A percentile compares a stretch with the other conserved stretches of the same genome.
Conservation (phyloP, 2,113 vertebrate species). For the Macquaria australasica region DNA sequence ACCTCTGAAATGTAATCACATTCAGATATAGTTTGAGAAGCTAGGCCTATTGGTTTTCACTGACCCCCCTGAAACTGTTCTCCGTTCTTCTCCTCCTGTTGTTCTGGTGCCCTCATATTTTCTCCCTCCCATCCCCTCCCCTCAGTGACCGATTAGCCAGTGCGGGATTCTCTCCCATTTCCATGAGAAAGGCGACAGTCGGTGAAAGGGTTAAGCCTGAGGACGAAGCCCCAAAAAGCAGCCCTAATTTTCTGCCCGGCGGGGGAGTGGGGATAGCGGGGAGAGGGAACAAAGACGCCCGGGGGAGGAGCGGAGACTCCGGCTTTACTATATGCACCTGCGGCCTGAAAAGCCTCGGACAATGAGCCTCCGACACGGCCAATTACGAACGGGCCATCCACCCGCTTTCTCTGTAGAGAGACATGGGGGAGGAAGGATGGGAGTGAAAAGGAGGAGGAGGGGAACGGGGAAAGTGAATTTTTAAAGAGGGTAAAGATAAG, state of each 20-base stretch:
- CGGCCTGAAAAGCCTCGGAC: constrained; percentile 86
- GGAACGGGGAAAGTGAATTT: constrained; percentile 75
- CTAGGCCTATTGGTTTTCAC: not conserved
- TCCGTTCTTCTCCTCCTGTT: constrained; percentile 38
- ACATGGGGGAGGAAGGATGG: constrained; percentile 7
- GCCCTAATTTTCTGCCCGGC: constrained; percentile 81
- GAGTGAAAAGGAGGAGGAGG: constrained; percentile 43
- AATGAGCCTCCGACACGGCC: constrained; percentile 87
- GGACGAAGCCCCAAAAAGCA: constrained; percentile 74
- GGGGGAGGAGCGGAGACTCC: constrained; percentile 83
- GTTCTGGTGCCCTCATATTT: constrained; percentile 34
- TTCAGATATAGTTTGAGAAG: constrained; percentile 18
- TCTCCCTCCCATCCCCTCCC: constrained; percentile 71
- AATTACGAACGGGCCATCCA: constrained; percentile 84
- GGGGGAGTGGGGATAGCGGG: constrained; percentile 81
- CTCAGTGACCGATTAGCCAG: constrained; percentile 85
- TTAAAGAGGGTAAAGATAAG: constrained; percentile 75
- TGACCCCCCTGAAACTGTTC: constrained; percentile 27
- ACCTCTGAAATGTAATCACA: not conserved
- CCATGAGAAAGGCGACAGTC: constrained; percentile 85
- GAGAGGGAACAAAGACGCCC: constrained; percentile 84
- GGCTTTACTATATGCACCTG: constrained; percentile 89
- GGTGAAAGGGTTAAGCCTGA: constrained; percentile 88
- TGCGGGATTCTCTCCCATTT: constrained; percentile 80
- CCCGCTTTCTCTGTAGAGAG: constrained; percentile 77